These are phyloP conservation scores for Pelochelys cantorii DNA, from an alignment of 2,797 vertebrate species.

Conservation along the genomic window DNA sequence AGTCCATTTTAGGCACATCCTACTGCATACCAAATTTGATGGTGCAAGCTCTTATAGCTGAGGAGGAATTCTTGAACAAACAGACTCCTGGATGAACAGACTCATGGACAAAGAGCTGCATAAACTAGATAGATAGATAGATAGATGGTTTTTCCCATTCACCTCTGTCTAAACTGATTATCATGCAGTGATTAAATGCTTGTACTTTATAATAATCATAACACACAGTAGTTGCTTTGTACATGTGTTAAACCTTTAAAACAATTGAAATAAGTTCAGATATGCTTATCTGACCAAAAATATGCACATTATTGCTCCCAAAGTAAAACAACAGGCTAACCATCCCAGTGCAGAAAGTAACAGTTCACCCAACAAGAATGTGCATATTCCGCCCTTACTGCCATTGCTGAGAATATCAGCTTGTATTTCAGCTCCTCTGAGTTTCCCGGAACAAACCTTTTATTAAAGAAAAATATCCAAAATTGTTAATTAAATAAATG, in stretches of 20 bases:
- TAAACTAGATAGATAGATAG: too few species aligned
- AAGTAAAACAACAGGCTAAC: slow-evolving; percentile 28
- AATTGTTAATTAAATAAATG: slow-evolving; percentile 67
- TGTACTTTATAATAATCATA: background rate
- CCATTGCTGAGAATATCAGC: background rate
- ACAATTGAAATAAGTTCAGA: background rate
- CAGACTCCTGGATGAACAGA: too few species aligned
- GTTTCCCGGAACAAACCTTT: slow-evolving; percentile 50
- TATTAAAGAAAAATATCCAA: slow-evolving; percentile 43
- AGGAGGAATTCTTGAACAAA: too few species aligned
- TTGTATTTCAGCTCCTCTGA: slow-evolving; percentile 51
- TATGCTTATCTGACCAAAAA: slow-evolving; percentile 1
- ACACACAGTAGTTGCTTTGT: slow-evolving; percentile 1
- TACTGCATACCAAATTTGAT: too few species aligned
- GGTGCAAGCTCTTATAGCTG: too few species aligned
- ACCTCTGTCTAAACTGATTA: background rate
- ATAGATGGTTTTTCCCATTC: background rate
- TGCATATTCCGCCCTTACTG: background rate
- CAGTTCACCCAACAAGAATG: background rate
- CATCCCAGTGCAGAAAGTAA: background rate
- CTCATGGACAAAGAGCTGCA: too few species aligned
- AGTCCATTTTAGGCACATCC: too few species aligned
- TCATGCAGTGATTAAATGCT: accelerated
- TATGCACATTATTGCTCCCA: background rate
- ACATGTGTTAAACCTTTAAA: background rate